Conservation (phyloP, 2,888 invertebrate species). For the Octonoba sinensis region DNA sequence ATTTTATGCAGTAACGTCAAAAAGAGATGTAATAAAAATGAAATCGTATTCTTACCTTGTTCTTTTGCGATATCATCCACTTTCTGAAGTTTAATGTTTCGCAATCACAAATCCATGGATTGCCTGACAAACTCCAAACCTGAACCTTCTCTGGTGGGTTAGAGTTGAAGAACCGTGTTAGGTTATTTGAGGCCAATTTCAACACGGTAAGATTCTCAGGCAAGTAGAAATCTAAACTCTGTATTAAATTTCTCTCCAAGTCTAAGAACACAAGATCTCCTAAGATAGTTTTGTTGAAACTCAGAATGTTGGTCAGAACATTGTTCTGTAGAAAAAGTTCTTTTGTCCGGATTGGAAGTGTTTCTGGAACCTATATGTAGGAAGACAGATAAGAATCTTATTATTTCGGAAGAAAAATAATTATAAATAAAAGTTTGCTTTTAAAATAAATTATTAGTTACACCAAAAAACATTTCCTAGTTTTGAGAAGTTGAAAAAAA, state of each 20-base stretch:
- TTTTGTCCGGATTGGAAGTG: not conserved
- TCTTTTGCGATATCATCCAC: not conserved
- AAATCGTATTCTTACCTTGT: no score
- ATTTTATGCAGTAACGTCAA: no score
- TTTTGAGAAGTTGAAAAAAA: no score
- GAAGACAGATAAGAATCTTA: no score
- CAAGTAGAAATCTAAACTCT: not conserved
- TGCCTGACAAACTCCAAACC: not conserved
- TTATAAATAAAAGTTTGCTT: no score
- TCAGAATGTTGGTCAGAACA: not conserved
- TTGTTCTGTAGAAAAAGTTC: not conserved
- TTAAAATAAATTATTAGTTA: no score
- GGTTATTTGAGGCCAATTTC: not conserved
- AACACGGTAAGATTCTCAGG: not conserved
- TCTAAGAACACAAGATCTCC: not conserved
- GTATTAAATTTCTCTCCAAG: not conserved
- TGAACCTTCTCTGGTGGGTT: not conserved
- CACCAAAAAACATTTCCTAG: no score
- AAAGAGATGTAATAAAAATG: no score
- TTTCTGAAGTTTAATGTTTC: not conserved
- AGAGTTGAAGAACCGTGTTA: not conserved
- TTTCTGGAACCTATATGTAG: not conserved
- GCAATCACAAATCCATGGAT: constrained; percentile 6
- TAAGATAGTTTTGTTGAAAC: not conserved
- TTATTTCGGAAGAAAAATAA: no score